Percentiles rank a stretch among this genome's conserved stretches.
phyloP scores from a whole-genome alignment of 92 coral and sea anemone genomes.

The Hydrozoanthus gracilis region DNA sequence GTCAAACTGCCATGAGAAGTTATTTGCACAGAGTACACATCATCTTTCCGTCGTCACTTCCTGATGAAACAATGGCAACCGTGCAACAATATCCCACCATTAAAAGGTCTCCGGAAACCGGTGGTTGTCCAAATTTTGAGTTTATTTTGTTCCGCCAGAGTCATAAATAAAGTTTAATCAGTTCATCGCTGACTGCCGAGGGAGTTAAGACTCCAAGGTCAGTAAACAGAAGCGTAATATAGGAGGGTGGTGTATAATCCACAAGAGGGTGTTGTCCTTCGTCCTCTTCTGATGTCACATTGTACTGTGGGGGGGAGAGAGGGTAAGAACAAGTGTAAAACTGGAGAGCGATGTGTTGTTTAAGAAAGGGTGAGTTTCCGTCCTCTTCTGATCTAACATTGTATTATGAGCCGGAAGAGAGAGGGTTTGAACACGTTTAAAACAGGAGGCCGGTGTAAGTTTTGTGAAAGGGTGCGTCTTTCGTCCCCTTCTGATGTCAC shows the following conservation, averaged over 20 bases:
- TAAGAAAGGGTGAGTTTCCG: too few relatives aligned
- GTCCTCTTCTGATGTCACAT: constrained; percentile 27
- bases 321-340: too few relatives aligned
- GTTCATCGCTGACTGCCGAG: constrained; percentile 98
- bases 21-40: too few relatives aligned
- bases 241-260: constrained; percentile 97
- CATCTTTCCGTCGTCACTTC: too few relatives aligned
- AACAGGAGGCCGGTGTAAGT: constrained; percentile 24
- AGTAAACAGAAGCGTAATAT: constrained; percentile 89
- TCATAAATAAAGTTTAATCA: constrained; percentile 94
- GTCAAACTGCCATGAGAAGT: too few relatives aligned
- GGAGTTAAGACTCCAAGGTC: constrained; percentile 97
- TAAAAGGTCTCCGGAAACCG: not conserved
- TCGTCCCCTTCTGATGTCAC: constrained; percentile 25
- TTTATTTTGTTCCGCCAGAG: not conserved
- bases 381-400: too few relatives aligned
- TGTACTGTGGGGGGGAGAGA: constrained; percentile 22
- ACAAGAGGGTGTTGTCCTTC: constrained; percentile 84
- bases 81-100: not conserved
- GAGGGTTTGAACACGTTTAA: too few relatives aligned
- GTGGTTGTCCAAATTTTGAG: not conserved
- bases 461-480: too few relatives aligned
- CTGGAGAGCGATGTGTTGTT: too few relatives aligned
- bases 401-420: too few relatives aligned
- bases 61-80: not conserved